Evolutionary conservation across 2,797 vertebrate genomes (phyloP).

Genomic region (Orientallactaga sibirica): DNA sequence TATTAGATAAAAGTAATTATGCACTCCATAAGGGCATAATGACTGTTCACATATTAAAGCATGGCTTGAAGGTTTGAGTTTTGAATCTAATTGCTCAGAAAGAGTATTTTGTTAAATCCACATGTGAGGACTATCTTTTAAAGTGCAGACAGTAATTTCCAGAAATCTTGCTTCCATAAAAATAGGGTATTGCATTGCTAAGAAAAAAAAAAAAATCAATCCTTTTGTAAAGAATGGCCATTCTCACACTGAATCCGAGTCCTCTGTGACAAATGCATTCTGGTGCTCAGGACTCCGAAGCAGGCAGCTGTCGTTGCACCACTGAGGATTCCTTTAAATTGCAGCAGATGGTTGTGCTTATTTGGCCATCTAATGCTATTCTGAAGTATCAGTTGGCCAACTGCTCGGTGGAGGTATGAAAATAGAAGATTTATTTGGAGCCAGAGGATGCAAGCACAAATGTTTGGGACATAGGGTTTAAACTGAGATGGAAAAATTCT

Average conservation of each 20-base stretch:
- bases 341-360: constrained; percentile 81
- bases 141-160: constrained; percentile 51
- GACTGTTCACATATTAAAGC: constrained; percentile 54
- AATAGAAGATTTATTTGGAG: constrained; percentile 79
- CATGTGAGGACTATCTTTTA: constrained; percentile 45
- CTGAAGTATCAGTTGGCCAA: constrained; percentile 79
- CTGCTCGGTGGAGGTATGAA: constrained; percentile 71
- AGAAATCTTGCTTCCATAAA: constrained; percentile 68
- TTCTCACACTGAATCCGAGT: constrained; percentile 56
- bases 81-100: constrained; percentile 55
- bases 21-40: constrained; percentile 27
- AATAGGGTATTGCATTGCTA: constrained; percentile 29
- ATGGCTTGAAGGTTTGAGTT: constrained; percentile 1
- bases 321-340: constrained; percentile 77
- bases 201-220: constrained; percentile 35
- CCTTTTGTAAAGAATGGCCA: constrained; percentile 62
- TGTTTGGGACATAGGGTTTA: constrained; percentile 65
- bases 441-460: constrained; percentile 69
- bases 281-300: constrained; percentile 63
- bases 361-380: constrained; percentile 77
- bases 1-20: constrained; percentile 73
- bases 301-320: constrained; percentile 75
- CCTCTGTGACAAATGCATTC: constrained; percentile 73
- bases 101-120: constrained; percentile 38
- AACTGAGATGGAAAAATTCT: constrained; percentile 70